Evolutionary conservation across 2,113 vertebrate species (phyloP).

Genomic region (Gobius niger): DNA sequence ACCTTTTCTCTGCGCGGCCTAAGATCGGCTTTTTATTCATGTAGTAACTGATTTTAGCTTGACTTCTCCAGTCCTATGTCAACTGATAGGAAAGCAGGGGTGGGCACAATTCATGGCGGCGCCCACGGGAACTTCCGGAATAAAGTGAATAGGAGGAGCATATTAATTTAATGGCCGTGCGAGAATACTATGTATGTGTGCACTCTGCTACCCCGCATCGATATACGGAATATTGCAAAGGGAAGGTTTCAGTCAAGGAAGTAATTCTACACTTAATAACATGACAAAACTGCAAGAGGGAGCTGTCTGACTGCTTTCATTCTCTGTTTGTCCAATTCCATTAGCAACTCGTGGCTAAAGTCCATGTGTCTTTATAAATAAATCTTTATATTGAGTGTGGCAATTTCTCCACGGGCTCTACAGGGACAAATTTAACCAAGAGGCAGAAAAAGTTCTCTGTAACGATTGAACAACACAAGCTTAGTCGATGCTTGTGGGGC

Average conservation of each 20-base stretch:
- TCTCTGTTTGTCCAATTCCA: neutral
- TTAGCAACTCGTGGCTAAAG: neutral
- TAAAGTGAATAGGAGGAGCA: too few species aligned
- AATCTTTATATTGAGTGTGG: conserved; percentile 1
- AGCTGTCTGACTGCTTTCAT: neutral
- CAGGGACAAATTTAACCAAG: conserved; percentile 9
- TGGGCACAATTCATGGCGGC: too few species aligned
- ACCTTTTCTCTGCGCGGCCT: too few species aligned
- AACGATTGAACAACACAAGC: conserved; percentile 15
- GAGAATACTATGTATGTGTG: too few species aligned
- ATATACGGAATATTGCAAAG: too few species aligned
- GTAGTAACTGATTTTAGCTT: too few species aligned
- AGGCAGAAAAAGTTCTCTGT: conserved; percentile 11
- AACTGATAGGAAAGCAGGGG: too few species aligned
- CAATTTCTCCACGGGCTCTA: conserved; percentile 5
- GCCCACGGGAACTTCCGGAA: too few species aligned
- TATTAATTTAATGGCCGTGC: too few species aligned
- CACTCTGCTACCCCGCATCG: too few species aligned
- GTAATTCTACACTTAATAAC: neutral
- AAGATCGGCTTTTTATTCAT: too few species aligned
- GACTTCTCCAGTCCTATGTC: too few species aligned
- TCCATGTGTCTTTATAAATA: conserved; percentile 6
- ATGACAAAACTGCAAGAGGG: neutral
- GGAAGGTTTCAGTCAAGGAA: neutral
- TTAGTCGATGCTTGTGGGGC: conserved; percentile 1